Conservation (phyloP, 2,888 invertebrate genomes). For the Argynnis bischoffii region DNA sequence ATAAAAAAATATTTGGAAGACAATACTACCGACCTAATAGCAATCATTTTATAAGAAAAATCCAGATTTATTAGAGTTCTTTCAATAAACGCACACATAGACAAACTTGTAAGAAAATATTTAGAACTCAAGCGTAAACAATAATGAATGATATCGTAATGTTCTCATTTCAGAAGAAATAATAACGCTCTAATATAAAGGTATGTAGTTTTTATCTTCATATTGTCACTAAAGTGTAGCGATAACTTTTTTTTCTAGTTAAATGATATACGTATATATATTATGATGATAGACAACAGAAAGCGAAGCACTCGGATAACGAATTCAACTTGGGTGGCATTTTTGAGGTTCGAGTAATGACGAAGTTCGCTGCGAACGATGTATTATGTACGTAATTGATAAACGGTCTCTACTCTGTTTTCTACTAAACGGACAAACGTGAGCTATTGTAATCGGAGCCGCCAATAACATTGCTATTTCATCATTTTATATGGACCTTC, state of each 20-base stretch:
- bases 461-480: conserved; percentile 40
- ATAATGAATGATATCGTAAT: too few species aligned
- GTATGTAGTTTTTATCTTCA: too few species aligned
- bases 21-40: conserved; percentile 13
- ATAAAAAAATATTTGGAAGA: conserved; percentile 46
- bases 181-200: too few species aligned
- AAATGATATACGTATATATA: not conserved
- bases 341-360: conserved; percentile 65
- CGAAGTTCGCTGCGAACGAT: conserved; percentile 55
- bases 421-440: conserved; percentile 50
- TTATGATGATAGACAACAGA: not conserved
- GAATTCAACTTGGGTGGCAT: conserved; percentile 73
- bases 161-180: too few species aligned
- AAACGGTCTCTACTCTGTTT: conserved; percentile 53
- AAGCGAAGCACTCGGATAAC: conserved; percentile 17
- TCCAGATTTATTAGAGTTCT: too few species aligned
- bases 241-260: not conserved
- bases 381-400: conserved; percentile 48
- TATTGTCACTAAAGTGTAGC: too few species aligned
- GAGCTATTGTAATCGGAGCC: conserved; percentile 47
- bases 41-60: not conserved
- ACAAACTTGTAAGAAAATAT: too few species aligned
- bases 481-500: conserved; percentile 41
- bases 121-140: too few species aligned
- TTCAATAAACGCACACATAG: too few species aligned